Percentiles rank a stretch among this genome's conserved stretches.
Conservation (phyloP, 2,797 vertebrate species). For the Alectoris magna region DNA sequence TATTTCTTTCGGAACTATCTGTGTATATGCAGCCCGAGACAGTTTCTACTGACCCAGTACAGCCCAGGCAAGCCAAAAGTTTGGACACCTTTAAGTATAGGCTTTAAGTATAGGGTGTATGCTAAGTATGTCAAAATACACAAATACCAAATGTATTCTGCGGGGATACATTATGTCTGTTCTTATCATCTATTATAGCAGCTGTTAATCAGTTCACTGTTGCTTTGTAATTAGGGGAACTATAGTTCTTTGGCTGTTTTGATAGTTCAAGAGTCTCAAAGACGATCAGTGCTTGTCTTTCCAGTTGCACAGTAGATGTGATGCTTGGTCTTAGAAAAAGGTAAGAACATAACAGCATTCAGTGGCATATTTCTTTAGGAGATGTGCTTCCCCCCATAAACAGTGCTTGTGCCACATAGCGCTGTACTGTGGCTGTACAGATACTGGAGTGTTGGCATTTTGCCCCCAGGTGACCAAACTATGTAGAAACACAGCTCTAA, state of each 20-base stretch:
- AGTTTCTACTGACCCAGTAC: too few species aligned
- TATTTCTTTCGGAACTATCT: too few species aligned
- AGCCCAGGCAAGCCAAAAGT: too few species aligned
- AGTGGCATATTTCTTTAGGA: not conserved
- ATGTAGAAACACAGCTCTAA: not conserved
- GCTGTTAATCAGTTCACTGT: not conserved
- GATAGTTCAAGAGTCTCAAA: not conserved
- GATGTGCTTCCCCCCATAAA: not conserved
- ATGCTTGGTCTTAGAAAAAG: not conserved
- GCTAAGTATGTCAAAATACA: not conserved
- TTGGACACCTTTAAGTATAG: not conserved
- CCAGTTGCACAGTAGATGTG: not conserved
- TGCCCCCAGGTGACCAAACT: not conserved
- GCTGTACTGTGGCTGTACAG: not conserved
- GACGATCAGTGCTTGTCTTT: not conserved
- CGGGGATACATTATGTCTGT: not conserved
- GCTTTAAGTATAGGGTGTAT: not conserved
- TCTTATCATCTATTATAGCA: not conserved
- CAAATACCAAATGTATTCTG: not conserved
- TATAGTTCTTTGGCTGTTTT: not conserved
- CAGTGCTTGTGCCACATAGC: rapidly evolving
- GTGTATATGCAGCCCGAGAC: too few species aligned
- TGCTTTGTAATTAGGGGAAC: not conserved
- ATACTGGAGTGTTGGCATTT: not conserved
- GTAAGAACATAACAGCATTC: not conserved